Base-by-base conservation (phyloP, 2,113 vertebrate species). In the Lucifuga dentata region DNA sequence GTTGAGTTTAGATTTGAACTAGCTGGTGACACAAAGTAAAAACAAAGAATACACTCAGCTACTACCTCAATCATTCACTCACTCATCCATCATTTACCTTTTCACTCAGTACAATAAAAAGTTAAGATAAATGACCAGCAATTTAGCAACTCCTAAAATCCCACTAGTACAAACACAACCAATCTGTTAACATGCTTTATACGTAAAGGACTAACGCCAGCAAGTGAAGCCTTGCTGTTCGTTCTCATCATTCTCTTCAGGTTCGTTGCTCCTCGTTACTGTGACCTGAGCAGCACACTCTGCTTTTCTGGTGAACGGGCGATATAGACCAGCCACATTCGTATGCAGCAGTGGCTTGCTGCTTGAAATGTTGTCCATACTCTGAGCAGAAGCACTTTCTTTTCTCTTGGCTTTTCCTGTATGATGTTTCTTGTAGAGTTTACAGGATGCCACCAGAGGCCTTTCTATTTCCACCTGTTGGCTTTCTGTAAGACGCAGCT, bases 171-270 rank as follows among this genome's bases (percentile, higher is more conserved):
- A 49, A 64, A 67, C 63, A 24, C 29, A 59, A n/a, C 1, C 21
- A 10, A 41, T 19, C 4, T 16, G 11, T 59, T 9, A 41, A 59
- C 41, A 5, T 2, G 39, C 11, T 73, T 73, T 80, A 61, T 67
- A 76, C 64, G 84, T 39, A 11, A 50, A 15, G 13, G 26, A 15
- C 29, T 62, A 60, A 73, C 26, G 15, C 60, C 26, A 50, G 41
- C 33, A 5, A 20, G 9, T 56, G 1, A 86, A 87, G 40, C 89
- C 44, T 0, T 72, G 48, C 19, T 88, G 69, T 55, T 95, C 92
- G 0, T 77, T 92, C 83, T 96, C 95, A 0, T 96, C 95, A 0
- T 95, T 95, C 67, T 96, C 95, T 73, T 95, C 94, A 0, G 95
- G 95, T 77, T 95, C 83, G 0, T 93, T 95, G 87, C 79, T 73